Base-by-base conservation (phyloP, 2,888 invertebrate species). In the Thyatira batis region DNA sequence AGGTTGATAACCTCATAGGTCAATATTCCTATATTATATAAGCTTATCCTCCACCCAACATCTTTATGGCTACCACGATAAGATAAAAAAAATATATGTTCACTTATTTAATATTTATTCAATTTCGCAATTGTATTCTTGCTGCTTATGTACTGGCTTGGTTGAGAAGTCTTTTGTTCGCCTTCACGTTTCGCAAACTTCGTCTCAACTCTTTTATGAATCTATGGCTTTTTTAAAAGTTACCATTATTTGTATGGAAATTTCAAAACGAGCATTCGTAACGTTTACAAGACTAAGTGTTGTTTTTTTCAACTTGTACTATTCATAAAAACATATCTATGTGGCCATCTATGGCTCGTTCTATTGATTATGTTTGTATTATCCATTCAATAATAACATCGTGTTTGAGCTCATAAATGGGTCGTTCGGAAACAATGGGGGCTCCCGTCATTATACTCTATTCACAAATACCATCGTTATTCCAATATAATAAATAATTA, bases 1-100 rank as follows among this genome's bases (percentile, higher is more conserved):
- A 48, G 48, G 25, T 27, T 48, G 27, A 10, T 28, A 13, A 48
- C 48, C 48, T 48, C 48, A n/a, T 8, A 39, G 13, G 39, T 39
- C 39, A 39, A 39, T 9, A 39, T 39, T 39, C 39, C 17, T 48
- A 17, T 13, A 17, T 17, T 21, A 27, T 10, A 9, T 48, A 23
- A n/a, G 28, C 3, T 27, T 4, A 27, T 48, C 27, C 13, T 27
- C 20, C 25, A 17, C 27, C 48, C 27, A 48, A 48, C 17, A 48
- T 17, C 6, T 27, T 39, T 39, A 39, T 39, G 17, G 27, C 8
- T 20, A 27, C 2, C 39, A 8, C 10, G 48, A 28, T 48, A 28
- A 48, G 48, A 48, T 48, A 48, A 48, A 46, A 25, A 27, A 8
- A 39, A 39, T 17, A n/a, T 13, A 39, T 17, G 39, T 17, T 39